Evolutionary conservation across 1,140 invertebrate genomes (phyloP), one percentile per base, ranked within the genome.

Genomic region (Drosophila miranda): DNA sequence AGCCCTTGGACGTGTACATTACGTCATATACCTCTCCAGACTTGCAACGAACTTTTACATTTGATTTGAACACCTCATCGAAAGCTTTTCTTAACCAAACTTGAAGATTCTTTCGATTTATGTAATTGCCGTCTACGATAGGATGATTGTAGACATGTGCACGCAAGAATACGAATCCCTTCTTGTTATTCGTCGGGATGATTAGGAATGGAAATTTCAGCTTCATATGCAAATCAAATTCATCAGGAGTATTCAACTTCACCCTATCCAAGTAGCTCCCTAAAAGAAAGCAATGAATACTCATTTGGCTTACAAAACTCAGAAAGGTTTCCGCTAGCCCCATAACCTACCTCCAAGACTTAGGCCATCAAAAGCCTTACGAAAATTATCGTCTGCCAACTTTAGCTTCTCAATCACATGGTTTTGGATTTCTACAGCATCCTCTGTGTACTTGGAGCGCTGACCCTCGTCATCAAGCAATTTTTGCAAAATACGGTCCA

Each of bases 211-310:
- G 63, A 1, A 75, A 51, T 16, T 61, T 70, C 0, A 76, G 21
- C 34, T 76, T 76, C 41, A 76, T 70, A 26, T 76, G 73, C 43
- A 76, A 44, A 41, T 76, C 74, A 34, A 76, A 76, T 70, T 76
- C 74, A 43, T 76, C 74, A 11, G 73, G 73, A 23, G 50, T 28
- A 7, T 53, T 44, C 0, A 76, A 16, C 13, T 75, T 75, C 1
- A 62, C 48, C 9, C 74, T 28, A 57, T 76, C 74, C 43, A 76
- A 57, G 34, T 76, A 76, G 30, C 74, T 76, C 23, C 72, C 72
- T 75, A n/a, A 30, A 62, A 38, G 13, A 30, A 28, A 46, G 23
- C 21, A 4, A 21, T 9, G 5, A n/a, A 1, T 11, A 42, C 26
- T 3, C 11, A 34, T 14, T 38, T 9, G 6, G 2, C 8, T 19